Conservation (phyloP, 2,888 invertebrate genomes). For the Ditylenchus weischeri region DNA sequence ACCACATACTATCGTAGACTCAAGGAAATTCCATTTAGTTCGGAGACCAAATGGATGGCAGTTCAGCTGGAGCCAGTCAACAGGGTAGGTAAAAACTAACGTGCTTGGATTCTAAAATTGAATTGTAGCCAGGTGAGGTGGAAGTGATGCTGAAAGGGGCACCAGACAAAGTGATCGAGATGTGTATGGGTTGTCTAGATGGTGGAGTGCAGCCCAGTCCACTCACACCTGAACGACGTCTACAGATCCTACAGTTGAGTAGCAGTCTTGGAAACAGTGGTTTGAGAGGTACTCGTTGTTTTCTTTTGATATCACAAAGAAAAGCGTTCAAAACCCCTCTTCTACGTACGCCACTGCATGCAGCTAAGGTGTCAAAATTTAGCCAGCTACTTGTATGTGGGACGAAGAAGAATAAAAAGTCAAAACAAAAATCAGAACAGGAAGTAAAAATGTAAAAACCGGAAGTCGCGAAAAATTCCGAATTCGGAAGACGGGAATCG, state of each 20-base stretch:
- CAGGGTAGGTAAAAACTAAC: slow-evolving; percentile 23
- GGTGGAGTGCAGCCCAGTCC: slow-evolving; percentile 38
- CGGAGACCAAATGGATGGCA: slow-evolving; percentile 97
- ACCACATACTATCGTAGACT: slow-evolving; percentile 49
- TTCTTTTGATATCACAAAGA: slow-evolving; percentile 5
- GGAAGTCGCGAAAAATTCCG: too few relatives aligned
- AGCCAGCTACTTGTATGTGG: too few relatives aligned
- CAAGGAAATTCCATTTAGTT: slow-evolving; percentile 87
- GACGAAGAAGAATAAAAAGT: too few relatives aligned
- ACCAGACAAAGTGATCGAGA: slow-evolving; percentile 79
- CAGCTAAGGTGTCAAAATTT: not conserved
- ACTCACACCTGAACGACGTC: slow-evolving; percentile 23
- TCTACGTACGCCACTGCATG: not conserved
- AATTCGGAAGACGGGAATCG: too few relatives aligned
- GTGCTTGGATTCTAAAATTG: not conserved
- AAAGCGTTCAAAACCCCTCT: not conserved
- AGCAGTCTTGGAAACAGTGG: slow-evolving; percentile 85
- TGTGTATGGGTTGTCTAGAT: slow-evolving; percentile 53
- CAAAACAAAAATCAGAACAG: too few relatives aligned
- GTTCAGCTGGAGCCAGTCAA: slow-evolving; percentile 67
- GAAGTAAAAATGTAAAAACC: too few relatives aligned
- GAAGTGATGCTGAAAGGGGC: slow-evolving; percentile 84
- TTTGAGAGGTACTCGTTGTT: slow-evolving; percentile 65
- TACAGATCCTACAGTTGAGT: slow-evolving; percentile 58
- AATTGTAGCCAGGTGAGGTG: slow-evolving; percentile 36